Base-by-base conservation (phyloP, 2,113 vertebrate genomes). In the Anarhynchus alexandrinus region DNA sequence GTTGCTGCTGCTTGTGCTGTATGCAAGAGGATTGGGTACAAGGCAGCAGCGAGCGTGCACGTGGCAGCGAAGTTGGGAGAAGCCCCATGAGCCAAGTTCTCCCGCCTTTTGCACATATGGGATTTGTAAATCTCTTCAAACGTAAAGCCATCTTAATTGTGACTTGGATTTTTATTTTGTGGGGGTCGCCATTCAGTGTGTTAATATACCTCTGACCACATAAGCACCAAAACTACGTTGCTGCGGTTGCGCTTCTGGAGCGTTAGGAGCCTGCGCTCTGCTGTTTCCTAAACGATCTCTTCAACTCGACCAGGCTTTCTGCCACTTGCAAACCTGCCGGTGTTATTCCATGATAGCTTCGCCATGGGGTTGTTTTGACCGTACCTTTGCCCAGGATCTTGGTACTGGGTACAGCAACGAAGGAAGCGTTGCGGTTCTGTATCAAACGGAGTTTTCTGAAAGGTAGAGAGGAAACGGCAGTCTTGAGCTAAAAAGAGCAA, bases 181-280 rank as follows among this genome's bases (percentile, higher is more conserved):
- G 78, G 52, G 47, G 47, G 34, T 72, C 26, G 71, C 5, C 1
- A 5, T 52, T 55, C 22, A 0, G 30, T 16, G 65, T 30, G 18
- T 70, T 45, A 4, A 12, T 9, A 2, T 5, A 7, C 13, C 30
- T 47, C 70, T 20, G 38, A 34, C 55, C 54, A 25, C 25, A 0
- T 1, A 9, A 77, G 34, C 61, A 5, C 34, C 0, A 0, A 8
- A 14, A 5, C 0, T 0, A 4, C 1, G 0, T 23, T n/a, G 27
- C n/a, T 40, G 18, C 3, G 1, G 32, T 34, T 20, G 36, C 6
- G 3, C 9, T 29, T 51, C 32, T 14, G 64, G 47, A 52, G 36
- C 6, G 0, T 29, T 25, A 15, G 61, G 73, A 76, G 59, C 27
- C 14, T 34, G 6, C 36, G 34, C 51, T 73, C 51, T 40, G 32